A percentile compares a stretch with the other conserved stretches of the same genome.
Conservation (phyloP, 2,888 invertebrate genomes). For the Dasypolia templi region DNA sequence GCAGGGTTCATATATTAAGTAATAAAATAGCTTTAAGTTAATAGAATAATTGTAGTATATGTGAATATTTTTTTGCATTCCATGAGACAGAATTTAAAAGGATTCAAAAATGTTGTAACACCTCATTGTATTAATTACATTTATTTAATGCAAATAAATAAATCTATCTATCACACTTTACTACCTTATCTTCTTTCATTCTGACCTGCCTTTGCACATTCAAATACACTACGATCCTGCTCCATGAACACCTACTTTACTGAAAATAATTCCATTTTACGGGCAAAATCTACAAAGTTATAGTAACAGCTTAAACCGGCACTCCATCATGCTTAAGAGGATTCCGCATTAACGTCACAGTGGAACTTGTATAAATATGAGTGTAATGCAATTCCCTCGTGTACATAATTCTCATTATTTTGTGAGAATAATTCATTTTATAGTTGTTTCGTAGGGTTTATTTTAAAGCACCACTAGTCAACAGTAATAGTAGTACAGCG, state of each 20-base stretch:
- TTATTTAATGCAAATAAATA: not conserved
- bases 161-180: not conserved
- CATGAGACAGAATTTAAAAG: not conserved
- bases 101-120: not conserved
- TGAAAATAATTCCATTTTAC: conserved; percentile 50
- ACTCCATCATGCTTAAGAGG: conserved; percentile 57
- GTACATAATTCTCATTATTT: conserved; percentile 17
- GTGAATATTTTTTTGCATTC: not conserved
- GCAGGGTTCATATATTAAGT: too few species aligned
- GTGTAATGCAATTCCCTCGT: conserved; percentile 37
- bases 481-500: not conserved
- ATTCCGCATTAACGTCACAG: conserved; percentile 25
- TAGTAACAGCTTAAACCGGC: conserved; percentile 51
- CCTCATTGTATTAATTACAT: not conserved
- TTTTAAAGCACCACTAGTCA: too few species aligned
- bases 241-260: conserved; percentile 33
- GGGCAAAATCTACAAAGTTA: conserved; percentile 56
- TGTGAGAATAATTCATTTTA: conserved; percentile 13
- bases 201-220: too few species aligned
- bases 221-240: not conserved
- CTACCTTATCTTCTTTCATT: not conserved
- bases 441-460: conserved; percentile 24
- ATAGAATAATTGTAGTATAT: not conserved
- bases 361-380: conserved; percentile 40
- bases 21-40: not conserved